Base-by-base conservation (phyloP, 2,888 invertebrate genomes). In the Stenotaenia linearis region DNA sequence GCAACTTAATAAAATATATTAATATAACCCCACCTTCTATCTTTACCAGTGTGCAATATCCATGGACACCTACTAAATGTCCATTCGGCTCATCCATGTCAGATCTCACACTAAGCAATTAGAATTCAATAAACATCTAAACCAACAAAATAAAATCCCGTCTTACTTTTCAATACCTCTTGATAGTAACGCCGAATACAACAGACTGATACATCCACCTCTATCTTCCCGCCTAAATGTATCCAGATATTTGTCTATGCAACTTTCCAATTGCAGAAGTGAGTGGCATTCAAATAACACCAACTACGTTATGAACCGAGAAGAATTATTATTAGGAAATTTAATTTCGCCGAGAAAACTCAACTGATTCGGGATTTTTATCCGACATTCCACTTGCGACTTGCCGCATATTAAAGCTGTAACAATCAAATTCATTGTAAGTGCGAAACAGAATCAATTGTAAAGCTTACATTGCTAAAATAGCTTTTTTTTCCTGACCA, bases 101-200 rank as follows among this genome's bases (percentile, higher is more conserved):
- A 81, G 85, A 85, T 80, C 85, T 85, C 7, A 88, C 85, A 83
- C 88, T 87, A 30, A 15, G 15, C 21, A 76, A 37, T 18, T 5
- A 82, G 61, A 82, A 80, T 37, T 12, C 78, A 7, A 40, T 37
- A 35, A 77, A 56, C 10, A 69, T 3, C 18, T 32, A 69, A 50
- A 77, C 45, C 21, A 61, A 28, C 30, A 15, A 6, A 74, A 32
- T 32, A 30, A 80, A 40, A 25, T 23, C n/a, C 23, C 45, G 18
- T 45, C n/a, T 85, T 83, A 87, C 87, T 82, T 84, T 45, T 86
- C 84, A 35, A 87, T 82, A 61, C 86, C 86, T 78, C 87, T 82
- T 1, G 88, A 86, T 18, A 89, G 83, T 74, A 88, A 84, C 37
- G 85, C 85, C n/a, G 88, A 88, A 82, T 87, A 88, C 12, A 88